Percentiles rank a stretch among this genome's conserved stretches.
Conservation (phyloP, 2,888 invertebrate species). For the Drosophila mimetica region DNA sequence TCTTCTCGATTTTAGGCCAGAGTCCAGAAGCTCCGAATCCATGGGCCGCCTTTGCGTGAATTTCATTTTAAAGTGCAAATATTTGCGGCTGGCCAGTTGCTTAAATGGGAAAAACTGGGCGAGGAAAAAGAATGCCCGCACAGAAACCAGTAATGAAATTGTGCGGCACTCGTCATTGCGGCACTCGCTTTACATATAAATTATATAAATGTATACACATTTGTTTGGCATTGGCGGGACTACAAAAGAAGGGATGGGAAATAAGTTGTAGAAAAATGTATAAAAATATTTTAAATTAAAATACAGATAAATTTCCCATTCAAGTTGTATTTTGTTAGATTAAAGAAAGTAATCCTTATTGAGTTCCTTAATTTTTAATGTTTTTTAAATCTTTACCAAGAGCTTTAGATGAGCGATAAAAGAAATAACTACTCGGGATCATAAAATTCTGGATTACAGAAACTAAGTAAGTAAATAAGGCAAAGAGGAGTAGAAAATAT, state of each 20-base stretch:
- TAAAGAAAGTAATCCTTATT: no score
- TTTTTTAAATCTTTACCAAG: no score
- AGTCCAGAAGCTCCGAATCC: conserved; percentile 37
- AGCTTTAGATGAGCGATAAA: no score
- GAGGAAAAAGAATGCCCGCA: conserved; percentile 34
- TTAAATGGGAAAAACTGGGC: conserved; percentile 44
- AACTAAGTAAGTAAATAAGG: not conserved
- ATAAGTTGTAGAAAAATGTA: no score
- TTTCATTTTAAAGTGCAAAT: conserved; percentile 72
- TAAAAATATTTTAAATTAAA: no score
- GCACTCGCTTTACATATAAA: conserved; percentile 44
- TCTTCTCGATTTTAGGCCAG: conserved; percentile 42
- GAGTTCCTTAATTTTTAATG: no score
- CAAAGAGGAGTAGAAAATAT: not conserved
- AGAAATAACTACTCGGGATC: no score
- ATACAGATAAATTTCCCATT: no score
- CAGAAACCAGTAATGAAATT: conserved; percentile 67
- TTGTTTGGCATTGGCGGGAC: conserved; percentile 18
- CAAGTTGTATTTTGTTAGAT: no score
- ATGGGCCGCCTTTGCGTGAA: conserved; percentile 47
- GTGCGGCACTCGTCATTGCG: conserved; percentile 51
- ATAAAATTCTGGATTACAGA: not conserved
- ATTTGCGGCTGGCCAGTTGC: conserved; percentile 58
- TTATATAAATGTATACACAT: conserved; percentile 26
- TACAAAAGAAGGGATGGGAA: conserved; percentile 18